These are phyloP conservation scores for Eupithecia abbreviata DNA, from an alignment of 2,888 invertebrate genomes.

Conservation along the genomic window DNA sequence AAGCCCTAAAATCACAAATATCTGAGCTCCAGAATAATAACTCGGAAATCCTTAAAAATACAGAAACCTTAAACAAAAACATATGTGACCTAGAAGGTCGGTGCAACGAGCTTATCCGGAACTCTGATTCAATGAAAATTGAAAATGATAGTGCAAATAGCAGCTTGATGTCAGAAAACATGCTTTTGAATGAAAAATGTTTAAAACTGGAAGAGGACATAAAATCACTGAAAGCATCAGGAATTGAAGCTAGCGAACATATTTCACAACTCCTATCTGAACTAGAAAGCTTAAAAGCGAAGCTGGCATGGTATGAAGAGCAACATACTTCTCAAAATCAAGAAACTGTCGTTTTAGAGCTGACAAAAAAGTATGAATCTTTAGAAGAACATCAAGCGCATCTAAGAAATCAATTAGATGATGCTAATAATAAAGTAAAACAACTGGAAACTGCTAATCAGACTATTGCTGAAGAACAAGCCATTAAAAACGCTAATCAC, in stretches of 20 bases:
- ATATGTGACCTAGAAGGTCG: constrained; percentile 50
- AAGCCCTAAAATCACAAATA: constrained; percentile 57
- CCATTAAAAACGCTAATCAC: constrained; percentile 43
- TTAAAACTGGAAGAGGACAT: constrained; percentile 53
- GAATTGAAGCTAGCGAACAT: constrained; percentile 53
- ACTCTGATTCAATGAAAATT: constrained; percentile 51
- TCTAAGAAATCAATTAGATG: constrained; percentile 62
- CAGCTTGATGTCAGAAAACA: constrained; percentile 49
- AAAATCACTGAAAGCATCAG: constrained; percentile 48
- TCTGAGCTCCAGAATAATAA: constrained; percentile 54
- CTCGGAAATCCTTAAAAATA: constrained; percentile 50
- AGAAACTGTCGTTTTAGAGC: constrained; percentile 44
- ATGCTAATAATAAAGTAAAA: constrained; percentile 69
- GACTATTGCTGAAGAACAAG: constrained; percentile 32
- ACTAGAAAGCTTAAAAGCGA: constrained; percentile 53
- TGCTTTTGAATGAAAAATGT: constrained; percentile 48
- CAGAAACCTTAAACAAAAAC: constrained; percentile 49
- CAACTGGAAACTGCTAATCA: constrained; percentile 52
- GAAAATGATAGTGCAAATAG: constrained; percentile 56
- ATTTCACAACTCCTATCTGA: constrained; percentile 52
- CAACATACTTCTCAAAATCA: constrained; percentile 43
- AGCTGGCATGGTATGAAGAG: constrained; percentile 50
- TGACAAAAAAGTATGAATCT: constrained; percentile 55
- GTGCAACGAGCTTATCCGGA: constrained; percentile 52
- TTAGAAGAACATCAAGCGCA: constrained; percentile 63